phyloP scores from a whole-genome alignment of 2,797 vertebrate species.

The Anniella stebbinsi region DNA sequence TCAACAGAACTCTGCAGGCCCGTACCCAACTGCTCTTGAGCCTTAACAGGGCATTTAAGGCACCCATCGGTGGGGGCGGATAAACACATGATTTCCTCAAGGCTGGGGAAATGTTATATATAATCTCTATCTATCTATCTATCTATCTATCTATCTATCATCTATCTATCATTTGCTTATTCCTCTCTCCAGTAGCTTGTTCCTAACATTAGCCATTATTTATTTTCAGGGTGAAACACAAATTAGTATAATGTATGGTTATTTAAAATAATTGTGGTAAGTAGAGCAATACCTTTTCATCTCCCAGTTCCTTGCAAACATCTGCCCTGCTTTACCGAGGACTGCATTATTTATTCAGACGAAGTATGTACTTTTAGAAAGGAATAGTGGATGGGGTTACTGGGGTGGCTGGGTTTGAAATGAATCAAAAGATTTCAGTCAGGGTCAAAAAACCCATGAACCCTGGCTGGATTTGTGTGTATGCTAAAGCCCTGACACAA shows the following conservation, averaged over 20 bases:
- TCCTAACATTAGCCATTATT: neutral
- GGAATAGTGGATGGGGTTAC: conserved; percentile 15
- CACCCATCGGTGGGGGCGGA: no score
- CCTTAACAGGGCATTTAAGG: no score
- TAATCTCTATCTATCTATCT: no score
- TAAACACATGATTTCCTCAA: no score
- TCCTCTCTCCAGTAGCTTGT: neutral
- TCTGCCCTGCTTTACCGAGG: neutral
- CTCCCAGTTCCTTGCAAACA: neutral
- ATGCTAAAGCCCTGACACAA: neutral
- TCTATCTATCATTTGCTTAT: neutral
- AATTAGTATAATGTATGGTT: neutral
- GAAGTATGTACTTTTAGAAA: neutral
- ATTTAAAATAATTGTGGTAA: neutral
- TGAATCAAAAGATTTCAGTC: neutral
- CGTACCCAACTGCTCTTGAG: no score
- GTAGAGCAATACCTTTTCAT: neutral
- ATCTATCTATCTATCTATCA: no score
- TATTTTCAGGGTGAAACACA: neutral
- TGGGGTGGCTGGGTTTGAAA: neutral
- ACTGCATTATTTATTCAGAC: neutral
- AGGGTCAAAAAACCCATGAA: neutral
- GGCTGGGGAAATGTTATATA: no score
- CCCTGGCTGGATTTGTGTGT: neutral
- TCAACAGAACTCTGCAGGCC: no score